Evolutionary conservation across 1,140 invertebrate species (phyloP).

Genomic region (Solen grandis): DNA sequence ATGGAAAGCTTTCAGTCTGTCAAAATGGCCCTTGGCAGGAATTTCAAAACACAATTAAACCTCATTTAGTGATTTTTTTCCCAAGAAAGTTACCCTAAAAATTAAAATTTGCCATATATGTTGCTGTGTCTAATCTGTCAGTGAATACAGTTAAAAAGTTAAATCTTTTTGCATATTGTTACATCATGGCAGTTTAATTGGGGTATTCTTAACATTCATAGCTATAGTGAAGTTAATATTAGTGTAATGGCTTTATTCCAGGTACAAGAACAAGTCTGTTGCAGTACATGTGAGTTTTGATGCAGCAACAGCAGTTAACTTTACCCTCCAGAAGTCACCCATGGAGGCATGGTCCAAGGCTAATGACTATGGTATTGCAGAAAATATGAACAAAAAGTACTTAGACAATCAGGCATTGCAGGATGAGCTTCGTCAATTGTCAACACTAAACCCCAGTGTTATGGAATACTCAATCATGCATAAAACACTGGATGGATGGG

Average conservation of each 20-base stretch:
- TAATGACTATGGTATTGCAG: constrained; percentile 86
- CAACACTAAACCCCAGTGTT: constrained; percentile 84
- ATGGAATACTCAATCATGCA: constrained; percentile 84
- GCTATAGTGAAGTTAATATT: too few relatives aligned
- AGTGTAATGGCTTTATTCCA: constrained; percentile 73
- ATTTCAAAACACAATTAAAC: too few relatives aligned
- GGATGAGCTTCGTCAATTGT: constrained; percentile 85
- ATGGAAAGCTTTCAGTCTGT: too few relatives aligned
- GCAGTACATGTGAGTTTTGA: constrained; percentile 83
- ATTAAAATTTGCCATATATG: too few relatives aligned
- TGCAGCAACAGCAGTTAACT: constrained; percentile 86
- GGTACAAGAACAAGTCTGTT: constrained; percentile 82
- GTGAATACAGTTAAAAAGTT: too few relatives aligned
- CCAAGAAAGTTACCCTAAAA: too few relatives aligned
- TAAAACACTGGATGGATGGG: constrained; percentile 84
- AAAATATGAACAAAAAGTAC: constrained; percentile 81
- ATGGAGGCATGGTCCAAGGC: constrained; percentile 89
- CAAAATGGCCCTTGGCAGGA: too few relatives aligned
- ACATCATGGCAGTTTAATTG: too few relatives aligned
- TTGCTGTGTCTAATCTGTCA: too few relatives aligned
- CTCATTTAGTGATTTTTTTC: too few relatives aligned
- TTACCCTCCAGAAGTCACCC: constrained; percentile 88
- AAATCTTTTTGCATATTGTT: too few relatives aligned
- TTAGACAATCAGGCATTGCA: constrained; percentile 62
- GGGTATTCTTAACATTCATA: too few relatives aligned